Conservation (phyloP, 2,888 invertebrate genomes). For the Tiliacea aurago region DNA sequence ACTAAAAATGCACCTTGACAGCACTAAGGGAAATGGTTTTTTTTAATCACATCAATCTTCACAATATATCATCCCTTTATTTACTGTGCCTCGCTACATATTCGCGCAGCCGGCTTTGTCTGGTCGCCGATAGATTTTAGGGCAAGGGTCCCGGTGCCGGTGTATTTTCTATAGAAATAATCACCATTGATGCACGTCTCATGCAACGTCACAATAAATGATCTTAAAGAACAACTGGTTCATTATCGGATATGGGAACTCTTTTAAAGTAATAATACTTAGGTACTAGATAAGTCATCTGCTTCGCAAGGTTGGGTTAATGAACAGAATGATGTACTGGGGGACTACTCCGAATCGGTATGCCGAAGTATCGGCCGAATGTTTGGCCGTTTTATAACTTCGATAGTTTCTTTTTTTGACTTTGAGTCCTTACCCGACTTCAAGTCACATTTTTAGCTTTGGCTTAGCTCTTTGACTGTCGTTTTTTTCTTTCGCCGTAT, state of each 20-base stretch:
- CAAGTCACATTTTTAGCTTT: too few relatives aligned
- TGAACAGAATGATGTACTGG: background rate
- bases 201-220: constrained; percentile 72
- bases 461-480: too few relatives aligned
- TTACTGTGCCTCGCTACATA: constrained; percentile 85
- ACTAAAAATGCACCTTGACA: constrained; percentile 88
- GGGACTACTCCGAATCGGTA: too few relatives aligned
- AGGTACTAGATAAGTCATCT: background rate
- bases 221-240: constrained; percentile 65
- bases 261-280: constrained; percentile 36
- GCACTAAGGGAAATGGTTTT: constrained; percentile 87
- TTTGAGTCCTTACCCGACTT: too few relatives aligned
- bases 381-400: too few relatives aligned
- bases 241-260: constrained; percentile 72
- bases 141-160: constrained; percentile 70
- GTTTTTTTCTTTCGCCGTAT: too few relatives aligned
- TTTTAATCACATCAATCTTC: constrained; percentile 87
- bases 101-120: constrained; percentile 87
- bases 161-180: constrained; percentile 73
- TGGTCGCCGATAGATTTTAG: constrained; percentile 75
- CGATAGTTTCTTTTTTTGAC: too few relatives aligned
- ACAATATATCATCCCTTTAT: constrained; percentile 90
- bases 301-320: constrained; percentile 9
- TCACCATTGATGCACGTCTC: constrained; percentile 70
- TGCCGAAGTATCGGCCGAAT: too few relatives aligned